Conservation (phyloP, 1,140 invertebrate genomes). For the Palaemon carinicauda region DNA sequence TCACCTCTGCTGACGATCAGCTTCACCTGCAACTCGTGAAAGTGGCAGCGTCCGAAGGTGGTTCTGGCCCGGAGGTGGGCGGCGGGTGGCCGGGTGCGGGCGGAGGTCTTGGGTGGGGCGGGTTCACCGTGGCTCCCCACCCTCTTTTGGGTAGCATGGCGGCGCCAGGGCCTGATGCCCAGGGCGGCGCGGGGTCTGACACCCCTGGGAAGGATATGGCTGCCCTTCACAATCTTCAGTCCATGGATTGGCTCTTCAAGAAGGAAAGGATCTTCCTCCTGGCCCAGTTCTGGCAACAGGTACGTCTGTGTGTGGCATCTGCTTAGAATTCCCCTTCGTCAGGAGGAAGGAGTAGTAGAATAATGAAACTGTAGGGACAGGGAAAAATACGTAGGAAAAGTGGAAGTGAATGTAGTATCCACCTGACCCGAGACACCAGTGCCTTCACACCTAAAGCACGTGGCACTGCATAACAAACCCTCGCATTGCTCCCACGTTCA, state of each 20-base stretch:
- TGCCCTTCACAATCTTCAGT: slow-evolving; percentile 84
- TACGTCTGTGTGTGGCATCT: slow-evolving; percentile 63
- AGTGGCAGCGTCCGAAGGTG: slow-evolving; percentile 51
- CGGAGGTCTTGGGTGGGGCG: slow-evolving; percentile 30
- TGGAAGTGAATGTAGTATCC: neutral
- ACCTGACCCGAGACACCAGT: neutral
- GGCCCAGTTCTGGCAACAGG: slow-evolving; percentile 94
- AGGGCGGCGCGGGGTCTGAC: slow-evolving; percentile 46
- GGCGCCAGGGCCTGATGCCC: slow-evolving; percentile 53
- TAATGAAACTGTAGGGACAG: neutral
- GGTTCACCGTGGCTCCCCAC: slow-evolving; percentile 55
- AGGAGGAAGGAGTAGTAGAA: too few species aligned
- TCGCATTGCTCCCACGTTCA: too few species aligned
- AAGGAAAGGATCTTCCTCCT: slow-evolving; percentile 91
- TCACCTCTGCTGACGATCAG: neutral
- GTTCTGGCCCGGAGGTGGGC: slow-evolving; percentile 52
- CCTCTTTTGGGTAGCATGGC: slow-evolving; percentile 56
- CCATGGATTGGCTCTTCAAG: slow-evolving; percentile 94
- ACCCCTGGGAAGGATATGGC: slow-evolving; percentile 63
- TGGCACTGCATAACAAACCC: too few species aligned
- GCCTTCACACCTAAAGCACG: too few species aligned
- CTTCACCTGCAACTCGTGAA: slow-evolving; percentile 16
- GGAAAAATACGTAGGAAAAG: neutral
- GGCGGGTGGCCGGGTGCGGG: slow-evolving; percentile 48
- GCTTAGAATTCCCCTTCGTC: too few species aligned